Evolutionary conservation across 2,888 invertebrate genomes (phyloP), one percentile per base, ranked within the genome.

Genomic region (Drosophila multiciliata): DNA sequence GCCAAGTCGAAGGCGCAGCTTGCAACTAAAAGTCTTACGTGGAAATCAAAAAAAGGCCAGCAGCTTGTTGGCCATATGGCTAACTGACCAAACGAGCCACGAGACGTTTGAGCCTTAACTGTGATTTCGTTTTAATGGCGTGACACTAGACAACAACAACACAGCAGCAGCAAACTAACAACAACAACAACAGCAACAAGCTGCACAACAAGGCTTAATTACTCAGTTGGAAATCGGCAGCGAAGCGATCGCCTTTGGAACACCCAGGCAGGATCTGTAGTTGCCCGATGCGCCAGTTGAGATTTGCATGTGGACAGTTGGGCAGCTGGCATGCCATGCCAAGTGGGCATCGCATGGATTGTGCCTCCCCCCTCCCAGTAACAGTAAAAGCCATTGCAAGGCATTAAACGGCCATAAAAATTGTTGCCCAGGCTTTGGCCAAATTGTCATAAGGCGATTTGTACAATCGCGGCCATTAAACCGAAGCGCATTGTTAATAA

Each of bases 391-490:
- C 82, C 90, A 87, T 87, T 91, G 73, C 82, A 72, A 73, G 83
- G 88, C 80, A 91, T 91, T 91, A 91, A 87, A 80, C 80, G 76
- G 80, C 80, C 80, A 89, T 91, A 89, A 90, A 90, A 91, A 82
- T 75, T 83, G 82, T 76, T 82, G 75, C 74, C 73, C 73, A 36
- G 71, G 75, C 82, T 75, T 73, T 77, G 77, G 79, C 82, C 78
- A 80, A 89, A 85, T 85, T 80, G 83, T 84, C 83, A 89, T 90
- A 90, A 90, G 90, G 85, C 88, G 91, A 90, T 90, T 91, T 91
- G 89, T 87, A 87, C 82, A 87, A 91, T 85, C 83, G 84, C 90
- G 79, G 71, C 87, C 83, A 90, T 91, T 90, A 87, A 89, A 87
- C 82, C 79, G 77, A 79, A 86, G 82, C 86, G 87, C 86, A 82